These are phyloP conservation scores for Caracal caracal DNA, from an alignment of 2,113 vertebrate species.

Conservation along the genomic window DNA sequence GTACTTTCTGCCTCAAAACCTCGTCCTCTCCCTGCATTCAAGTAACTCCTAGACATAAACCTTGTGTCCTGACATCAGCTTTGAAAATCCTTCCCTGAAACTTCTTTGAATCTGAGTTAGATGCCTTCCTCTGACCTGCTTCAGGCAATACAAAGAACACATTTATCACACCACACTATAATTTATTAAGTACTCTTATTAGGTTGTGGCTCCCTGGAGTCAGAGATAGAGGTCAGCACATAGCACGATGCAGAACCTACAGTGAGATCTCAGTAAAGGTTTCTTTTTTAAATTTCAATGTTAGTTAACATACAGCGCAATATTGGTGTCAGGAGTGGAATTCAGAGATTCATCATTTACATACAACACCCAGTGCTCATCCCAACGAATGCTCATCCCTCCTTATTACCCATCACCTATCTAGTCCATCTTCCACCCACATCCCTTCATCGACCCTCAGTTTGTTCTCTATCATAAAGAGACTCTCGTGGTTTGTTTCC, in stretches of 20 bases:
- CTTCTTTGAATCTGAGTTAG: background rate
- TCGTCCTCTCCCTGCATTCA: background rate
- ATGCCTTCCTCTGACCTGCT: background rate
- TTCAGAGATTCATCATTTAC: too few species aligned
- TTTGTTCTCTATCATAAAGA: too few species aligned
- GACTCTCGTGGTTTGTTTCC: too few species aligned
- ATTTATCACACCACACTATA: background rate
- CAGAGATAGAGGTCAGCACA: background rate
- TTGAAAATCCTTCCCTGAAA: background rate
- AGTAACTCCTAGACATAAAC: background rate
- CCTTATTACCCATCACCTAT: too few species aligned
- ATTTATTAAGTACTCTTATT: background rate
- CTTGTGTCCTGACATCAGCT: background rate
- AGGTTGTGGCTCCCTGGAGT: background rate
- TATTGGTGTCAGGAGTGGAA: too few species aligned
- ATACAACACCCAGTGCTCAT: too few species aligned
- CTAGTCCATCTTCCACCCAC: too few species aligned
- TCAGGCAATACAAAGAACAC: background rate
- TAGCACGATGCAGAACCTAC: background rate
- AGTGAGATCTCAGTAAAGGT: background rate
- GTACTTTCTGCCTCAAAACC: background rate
- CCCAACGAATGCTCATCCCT: too few species aligned
- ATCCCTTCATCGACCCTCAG: too few species aligned
- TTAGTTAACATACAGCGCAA: too few species aligned
- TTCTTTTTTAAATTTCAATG: background rate